Base-by-base conservation (phyloP, 2,888 invertebrate genomes). In the Mimachlamys varia region DNA sequence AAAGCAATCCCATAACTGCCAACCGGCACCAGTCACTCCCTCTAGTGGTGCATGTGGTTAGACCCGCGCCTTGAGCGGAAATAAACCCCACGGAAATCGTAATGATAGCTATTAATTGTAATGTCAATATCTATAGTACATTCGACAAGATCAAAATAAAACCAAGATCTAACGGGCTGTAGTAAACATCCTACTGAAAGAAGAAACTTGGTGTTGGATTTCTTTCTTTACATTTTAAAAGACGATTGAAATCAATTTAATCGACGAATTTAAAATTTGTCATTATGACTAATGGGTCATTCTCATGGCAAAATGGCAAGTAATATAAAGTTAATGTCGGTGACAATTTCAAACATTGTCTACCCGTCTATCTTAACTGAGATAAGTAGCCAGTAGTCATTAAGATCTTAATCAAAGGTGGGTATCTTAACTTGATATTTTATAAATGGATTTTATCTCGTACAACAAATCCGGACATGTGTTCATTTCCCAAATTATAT, bases 1-100 rank as follows among this genome's bases (percentile, higher is more conserved):
- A 76, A 76, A 27, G 76, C 76, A 76, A 76, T 76, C 76, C 76
- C 76, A 76, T 76, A 76, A 76, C 76, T 76, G 76, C 76, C 76
- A 76, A 10, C 10, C 27, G 27, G 76, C 27, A 76, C 76, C 76
- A 76, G 76, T 76, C 76, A 76, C 76, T 76, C 76, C 76, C 76
- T 33, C 13, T 27, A 33, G 76, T 76, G 33, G 76, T 76, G 76
- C 76, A 76, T 27, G 76, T 76, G 76, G 76, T 76, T 76, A 76
- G 33, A 76, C 27, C 76, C 7, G 22, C n/a, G 58, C 10, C 27
- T 76, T 33, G 33, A 76, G 33, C 12, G 33, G 76, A 62, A 33
- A 76, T 76, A 76, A 76, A 76, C 76, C 22, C 76, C 76, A 76
- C 33, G 76, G 76, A 76, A 76, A 76, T 76, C 27, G 76, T 76